phyloP scores from a whole-genome alignment of 2,113 vertebrate species.

The Dipodomys spectabilis region DNA sequence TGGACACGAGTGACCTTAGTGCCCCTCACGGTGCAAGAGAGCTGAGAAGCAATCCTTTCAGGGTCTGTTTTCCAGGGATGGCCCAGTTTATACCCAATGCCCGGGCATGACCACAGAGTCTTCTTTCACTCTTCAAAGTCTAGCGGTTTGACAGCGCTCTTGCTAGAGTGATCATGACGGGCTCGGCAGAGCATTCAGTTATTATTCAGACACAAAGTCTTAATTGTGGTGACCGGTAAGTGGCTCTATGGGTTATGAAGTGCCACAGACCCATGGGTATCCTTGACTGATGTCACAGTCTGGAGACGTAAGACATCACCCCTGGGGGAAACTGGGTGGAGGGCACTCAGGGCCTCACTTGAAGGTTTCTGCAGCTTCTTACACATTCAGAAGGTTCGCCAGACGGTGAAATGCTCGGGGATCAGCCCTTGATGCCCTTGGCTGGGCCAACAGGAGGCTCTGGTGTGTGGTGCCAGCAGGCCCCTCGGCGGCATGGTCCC shows the following conservation, averaged over 20 bases:
- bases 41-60: too few relatives aligned
- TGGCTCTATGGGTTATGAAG: fast-evolving
- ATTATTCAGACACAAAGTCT: background rate
- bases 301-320: background rate
- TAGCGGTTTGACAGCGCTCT: background rate
- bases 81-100: background rate
- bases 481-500: too few relatives aligned
- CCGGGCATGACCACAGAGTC: background rate
- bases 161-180: background rate
- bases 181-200: too few relatives aligned
- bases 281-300: background rate
- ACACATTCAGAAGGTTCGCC: background rate
- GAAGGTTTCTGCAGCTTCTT: background rate
- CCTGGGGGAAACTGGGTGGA: fast-evolving
- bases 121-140: background rate
- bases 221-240: fast-evolving
- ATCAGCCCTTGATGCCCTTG: fast-evolving
- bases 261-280: fast-evolving
- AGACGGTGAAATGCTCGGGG: fast-evolving
- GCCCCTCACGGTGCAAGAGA: background rate
- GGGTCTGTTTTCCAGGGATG: background rate
- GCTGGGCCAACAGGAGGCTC: background rate
- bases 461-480: too few relatives aligned
- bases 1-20: background rate
- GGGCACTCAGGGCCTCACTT: background rate